phyloP scores from a whole-genome alignment of 2,113 vertebrate species.

The Toxotes chatareus region DNA sequence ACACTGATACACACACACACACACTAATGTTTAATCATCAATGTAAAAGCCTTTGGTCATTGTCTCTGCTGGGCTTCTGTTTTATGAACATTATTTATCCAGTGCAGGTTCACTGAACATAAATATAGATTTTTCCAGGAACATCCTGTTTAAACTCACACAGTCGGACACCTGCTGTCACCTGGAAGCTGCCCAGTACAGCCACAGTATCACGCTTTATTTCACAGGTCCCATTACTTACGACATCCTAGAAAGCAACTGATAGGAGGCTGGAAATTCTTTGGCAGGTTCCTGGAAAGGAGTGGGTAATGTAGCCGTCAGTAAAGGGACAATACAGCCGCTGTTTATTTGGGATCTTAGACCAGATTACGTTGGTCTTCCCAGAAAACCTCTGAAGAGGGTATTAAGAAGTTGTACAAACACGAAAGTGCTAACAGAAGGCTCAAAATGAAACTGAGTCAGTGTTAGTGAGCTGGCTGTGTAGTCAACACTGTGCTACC shows the following conservation, averaged over 20 bases:
- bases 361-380: too few relatives aligned
- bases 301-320: too few relatives aligned
- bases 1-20: slow-evolving; percentile 2
- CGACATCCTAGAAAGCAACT: neutral
- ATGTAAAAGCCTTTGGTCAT: neutral
- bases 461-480: too few relatives aligned
- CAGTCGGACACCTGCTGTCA: too few relatives aligned
- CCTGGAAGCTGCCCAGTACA: neutral
- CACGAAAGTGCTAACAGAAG: too few relatives aligned
- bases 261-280: neutral
- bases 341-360: too few relatives aligned
- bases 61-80: neutral
- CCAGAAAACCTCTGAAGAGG: too few relatives aligned
- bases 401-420: too few relatives aligned
- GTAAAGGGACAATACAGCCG: too few relatives aligned
- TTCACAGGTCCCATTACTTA: neutral
- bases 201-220: neutral
- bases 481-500: too few relatives aligned
- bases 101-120: neutral
- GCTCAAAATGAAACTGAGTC: too few relatives aligned
- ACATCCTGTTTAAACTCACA: neutral
- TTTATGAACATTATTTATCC: neutral
- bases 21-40: neutral
- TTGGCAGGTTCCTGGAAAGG: too few relatives aligned
- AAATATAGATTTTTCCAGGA: neutral